Base-by-base conservation (phyloP, 2,797 vertebrate genomes). In the Molossus alvarezi region DNA sequence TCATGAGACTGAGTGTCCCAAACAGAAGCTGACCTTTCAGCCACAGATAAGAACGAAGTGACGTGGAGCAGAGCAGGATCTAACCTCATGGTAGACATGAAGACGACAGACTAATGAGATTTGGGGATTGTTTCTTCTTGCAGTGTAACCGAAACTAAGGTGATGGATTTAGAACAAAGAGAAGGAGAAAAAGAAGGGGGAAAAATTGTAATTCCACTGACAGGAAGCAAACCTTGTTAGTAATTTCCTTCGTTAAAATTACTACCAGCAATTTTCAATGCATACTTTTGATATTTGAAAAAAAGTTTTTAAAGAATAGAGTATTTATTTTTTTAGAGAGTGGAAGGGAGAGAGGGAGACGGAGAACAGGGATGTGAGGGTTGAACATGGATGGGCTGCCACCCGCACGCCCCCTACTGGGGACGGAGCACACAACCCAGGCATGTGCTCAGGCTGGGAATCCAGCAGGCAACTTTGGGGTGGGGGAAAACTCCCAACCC, bases 271-370 rank as follows among this genome's bases (percentile, higher is more conserved):
- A 80, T 94, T 91, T 81, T 83, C 53, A 60, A 51, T 14, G 14
- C 60, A n/a, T 45, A n/a, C 17, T 90, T 86, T 62, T 79, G n/a
- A 18, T 83, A 67, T 84, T 73, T 83, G 27, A 73, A n/a, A 80
- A 27, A 51, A 45, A 45, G 41, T 6, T 45, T 45, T 45, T 45
- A 45, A 45, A 45, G 41, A 45, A 45, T 3, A 45, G 41, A 3
- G 4, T 45, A 45, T 45, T 45, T 3, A 45, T 45, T 45, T 45
- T 45, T 45, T 45, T 45, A 45, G 41, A 45, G 41, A 45, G 41
- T 45, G 41, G 41, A 45, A 45, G 41, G 41, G 41, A 45, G 41
- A 45, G 41, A 45, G 3, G 41, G 41, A 45, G 41, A 45, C 41
- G 41, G 41, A 45, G 41, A 45, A 45, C 41, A 45, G 4, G 41